These are phyloP conservation scores for Ceyx erithaca DNA, from an alignment of 2,797 vertebrate species.

Conservation along the genomic window DNA sequence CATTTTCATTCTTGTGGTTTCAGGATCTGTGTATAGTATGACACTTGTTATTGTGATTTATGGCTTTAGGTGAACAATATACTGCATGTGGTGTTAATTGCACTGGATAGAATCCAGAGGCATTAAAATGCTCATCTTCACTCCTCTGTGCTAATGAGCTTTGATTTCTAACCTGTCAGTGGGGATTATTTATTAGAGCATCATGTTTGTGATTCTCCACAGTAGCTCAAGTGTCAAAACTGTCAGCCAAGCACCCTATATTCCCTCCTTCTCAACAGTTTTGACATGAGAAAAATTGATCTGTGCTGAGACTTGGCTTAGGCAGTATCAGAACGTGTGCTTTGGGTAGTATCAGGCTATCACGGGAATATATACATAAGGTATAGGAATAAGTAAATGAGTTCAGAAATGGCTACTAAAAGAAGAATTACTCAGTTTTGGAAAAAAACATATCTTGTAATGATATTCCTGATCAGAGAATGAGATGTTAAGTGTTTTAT, in stretches of 20 bases:
- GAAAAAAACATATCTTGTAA: not conserved
- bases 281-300: not conserved
- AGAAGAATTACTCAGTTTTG: not conserved
- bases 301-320: not conserved
- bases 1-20: slow-evolving; percentile 51
- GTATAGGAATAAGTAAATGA: not conserved
- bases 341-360: not conserved
- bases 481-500: not conserved
- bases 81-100: slow-evolving; percentile 52
- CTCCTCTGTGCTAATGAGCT: slow-evolving; percentile 39
- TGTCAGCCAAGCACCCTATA: not conserved
- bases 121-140: slow-evolving; percentile 44
- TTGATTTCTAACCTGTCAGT: slow-evolving; percentile 64
- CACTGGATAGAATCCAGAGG: slow-evolving; percentile 66
- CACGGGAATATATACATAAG: not conserved
- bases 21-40: slow-evolving; percentile 14
- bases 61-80: slow-evolving; percentile 51
- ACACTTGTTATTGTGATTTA: slow-evolving; percentile 56
- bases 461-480: not conserved
- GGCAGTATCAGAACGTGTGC: not conserved
- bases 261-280: not conserved
- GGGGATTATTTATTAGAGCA: slow-evolving; percentile 55
- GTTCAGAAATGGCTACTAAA: not conserved
- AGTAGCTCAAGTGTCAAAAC: not conserved
- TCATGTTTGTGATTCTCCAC: slow-evolving; percentile 21